phyloP scores from a whole-genome alignment of 2,113 vertebrate genomes.

The Zosterops lateralis region DNA sequence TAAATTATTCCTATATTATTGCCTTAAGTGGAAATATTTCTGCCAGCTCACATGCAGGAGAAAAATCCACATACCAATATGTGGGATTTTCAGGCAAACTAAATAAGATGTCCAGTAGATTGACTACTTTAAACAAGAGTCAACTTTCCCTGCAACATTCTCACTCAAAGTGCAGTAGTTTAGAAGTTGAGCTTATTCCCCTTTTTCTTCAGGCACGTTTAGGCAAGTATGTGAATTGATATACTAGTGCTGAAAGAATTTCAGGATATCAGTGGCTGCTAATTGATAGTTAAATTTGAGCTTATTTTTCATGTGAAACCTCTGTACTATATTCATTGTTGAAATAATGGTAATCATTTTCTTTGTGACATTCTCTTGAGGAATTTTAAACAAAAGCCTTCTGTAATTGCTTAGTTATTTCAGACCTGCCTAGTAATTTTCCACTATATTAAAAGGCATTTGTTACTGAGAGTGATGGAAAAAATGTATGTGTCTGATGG shows the following conservation, averaged over 20 bases:
- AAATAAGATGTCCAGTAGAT: neutral
- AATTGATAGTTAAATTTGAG: constrained; percentile 65
- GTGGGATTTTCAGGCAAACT: neutral
- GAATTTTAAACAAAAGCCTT: constrained; percentile 72
- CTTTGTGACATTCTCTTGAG: constrained; percentile 61
- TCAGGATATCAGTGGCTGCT: constrained; percentile 59
- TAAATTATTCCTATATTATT: neutral
- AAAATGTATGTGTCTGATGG: constrained; percentile 29
- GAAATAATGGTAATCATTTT: constrained; percentile 68
- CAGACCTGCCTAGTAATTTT: constrained; percentile 72
- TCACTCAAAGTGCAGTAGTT: neutral
- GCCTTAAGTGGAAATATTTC: neutral
- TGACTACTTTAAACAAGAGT: neutral
- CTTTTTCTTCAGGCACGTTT: constrained; percentile 13
- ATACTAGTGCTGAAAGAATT: constrained; percentile 29
- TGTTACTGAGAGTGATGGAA: constrained; percentile 36
- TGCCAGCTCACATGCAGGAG: neutral
- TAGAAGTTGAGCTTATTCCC: neutral
- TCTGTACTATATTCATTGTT: constrained; percentile 25
- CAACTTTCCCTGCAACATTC: neutral
- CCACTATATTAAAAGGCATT: constrained; percentile 66
- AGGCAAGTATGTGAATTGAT: constrained; percentile 3
- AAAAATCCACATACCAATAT: neutral
- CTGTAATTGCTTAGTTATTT: constrained; percentile 71
- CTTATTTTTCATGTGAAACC: constrained; percentile 55